Percentiles rank a stretch among this genome's conserved stretches.
Conservation (phyloP, 2,888 invertebrate species). For the Phortica magna region DNA sequence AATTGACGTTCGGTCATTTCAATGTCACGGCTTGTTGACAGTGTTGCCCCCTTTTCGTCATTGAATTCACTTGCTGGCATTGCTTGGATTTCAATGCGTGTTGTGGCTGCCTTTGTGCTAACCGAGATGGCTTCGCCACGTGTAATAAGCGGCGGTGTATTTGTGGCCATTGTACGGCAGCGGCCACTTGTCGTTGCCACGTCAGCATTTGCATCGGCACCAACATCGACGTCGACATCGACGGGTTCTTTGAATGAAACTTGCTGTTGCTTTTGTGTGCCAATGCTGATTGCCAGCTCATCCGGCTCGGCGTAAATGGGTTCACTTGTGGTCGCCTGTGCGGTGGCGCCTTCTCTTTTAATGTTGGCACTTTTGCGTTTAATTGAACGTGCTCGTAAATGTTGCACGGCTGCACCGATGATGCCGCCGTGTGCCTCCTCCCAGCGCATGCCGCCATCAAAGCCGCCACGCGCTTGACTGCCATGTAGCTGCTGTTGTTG, state of each 20-base stretch:
- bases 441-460: constrained; percentile 58
- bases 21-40: constrained; percentile 38
- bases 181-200: constrained; percentile 42
- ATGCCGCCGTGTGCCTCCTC: constrained; percentile 72
- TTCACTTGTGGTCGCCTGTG: constrained; percentile 53
- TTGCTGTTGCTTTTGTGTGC: constrained; percentile 30
- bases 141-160: constrained; percentile 71
- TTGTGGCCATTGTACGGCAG: constrained; percentile 73
- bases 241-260: constrained; percentile 59
- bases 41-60: background rate
- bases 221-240: too few species aligned
- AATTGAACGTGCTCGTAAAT: constrained; percentile 71
- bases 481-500: background rate
- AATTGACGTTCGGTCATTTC: constrained; percentile 60
- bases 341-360: constrained; percentile 36
- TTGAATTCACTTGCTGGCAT: background rate
- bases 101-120: constrained; percentile 15
- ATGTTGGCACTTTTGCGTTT: constrained; percentile 55
- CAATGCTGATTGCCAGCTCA: constrained; percentile 25
- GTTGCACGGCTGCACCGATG: constrained; percentile 71
- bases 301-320: constrained; percentile 68
- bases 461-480: background rate
- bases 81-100: constrained; percentile 33
- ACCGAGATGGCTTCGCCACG: constrained; percentile 49
- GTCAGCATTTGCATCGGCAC: constrained; percentile 12